Base-by-base conservation (phyloP, 2,113 vertebrate species). In the Sphaerodactylus townsendi region DNA sequence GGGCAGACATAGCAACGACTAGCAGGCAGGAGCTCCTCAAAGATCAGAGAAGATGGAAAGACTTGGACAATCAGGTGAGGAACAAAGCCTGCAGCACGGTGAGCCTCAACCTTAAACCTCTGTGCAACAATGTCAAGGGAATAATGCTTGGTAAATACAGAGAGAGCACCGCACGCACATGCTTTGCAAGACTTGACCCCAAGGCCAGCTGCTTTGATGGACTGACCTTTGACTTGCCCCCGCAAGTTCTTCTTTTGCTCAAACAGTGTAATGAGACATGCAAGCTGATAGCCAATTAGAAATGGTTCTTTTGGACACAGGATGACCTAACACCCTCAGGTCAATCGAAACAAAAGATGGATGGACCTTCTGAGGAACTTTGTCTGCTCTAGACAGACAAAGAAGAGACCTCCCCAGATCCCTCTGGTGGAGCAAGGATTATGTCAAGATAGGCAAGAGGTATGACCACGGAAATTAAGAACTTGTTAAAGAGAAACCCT, bases 251-350 rank as follows among this genome's bases (percentile, higher is more conserved):
- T 71, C 37, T 76, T 86, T 83, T 66, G 91, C 87, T 85, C 89
- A 94, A 90, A 92, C 82, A 90, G 90, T 86, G 84, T 92, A 95
- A 94, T 94, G 94, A 95, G 94, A 94, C 87, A 89, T 88, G 93
- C 82, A 90, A 93, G 90, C 87, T 33, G 85, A 92, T 90, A 91
- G 94, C 93, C 93, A 96, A 94, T 94, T 94, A 95, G 93, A 94
- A 96, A 94, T 11, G 88, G 89, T 84, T 92, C 85, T 89, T 95
- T 94, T 89, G 93, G 94, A 92, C 94, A 93, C 82, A 89, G 90
- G 79, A 82, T 93, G 92, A 92, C 92, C 93, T 87, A 89, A 94
- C 91, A 90, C 80, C 88, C 91, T 93, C 83, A 84, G 95, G 94
- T 95, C 95, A 95, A 93, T 88, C 80, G 92, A 93, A 95, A 96